Evolutionary conservation across 2,797 vertebrate genomes (phyloP), one percentile per base, ranked within the genome.

Genomic region (Spinus olivaceus): DNA sequence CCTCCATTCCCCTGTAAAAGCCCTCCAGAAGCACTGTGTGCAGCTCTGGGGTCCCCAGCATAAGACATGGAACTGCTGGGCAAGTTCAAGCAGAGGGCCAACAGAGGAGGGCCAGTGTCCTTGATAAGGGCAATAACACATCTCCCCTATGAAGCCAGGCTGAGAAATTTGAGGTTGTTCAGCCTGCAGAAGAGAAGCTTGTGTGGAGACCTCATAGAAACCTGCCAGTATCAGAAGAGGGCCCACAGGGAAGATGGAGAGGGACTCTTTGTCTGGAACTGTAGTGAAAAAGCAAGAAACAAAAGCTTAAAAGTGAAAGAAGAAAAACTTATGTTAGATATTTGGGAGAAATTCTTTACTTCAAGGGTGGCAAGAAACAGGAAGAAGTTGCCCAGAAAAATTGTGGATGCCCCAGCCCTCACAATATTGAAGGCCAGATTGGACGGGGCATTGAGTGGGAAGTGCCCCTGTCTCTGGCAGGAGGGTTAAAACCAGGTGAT

Each of bases 21-120:
- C 3, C 4, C 2, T 2, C 19, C 23, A 4, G 13, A 2, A 46
- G 14, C 27, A 25, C 4, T 39, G 33, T 1, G 0, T 32, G 14
- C 14, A 39, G 21, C 10, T 6, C 30, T 30, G 30, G 14, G 2
- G 3, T 17, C 5, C 41, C 3, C 12, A 53, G 16, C 9, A 32
- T 5, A 25, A 51, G 24, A 22, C 4, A 19, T 9, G 11, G 9
- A 53, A 81, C 8, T 39, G 21, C 18, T 59, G n/a, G 12, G 4
- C 11, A 46, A 39, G 21, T 27, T 6, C 7, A 57, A 25, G 23
- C 15, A 13, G 39, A 70, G 9, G n/a, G 17, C 14, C 46, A 44
- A 22, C 37, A 51, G 4, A 39, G 11, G 9, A 46, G 8, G 17
- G 18, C 12, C n/a, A 39, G 6, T 30, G 53, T 46, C 33, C 39